Base-by-base conservation (phyloP, 2,888 invertebrate species). In the Seladonia tumulorum region DNA sequence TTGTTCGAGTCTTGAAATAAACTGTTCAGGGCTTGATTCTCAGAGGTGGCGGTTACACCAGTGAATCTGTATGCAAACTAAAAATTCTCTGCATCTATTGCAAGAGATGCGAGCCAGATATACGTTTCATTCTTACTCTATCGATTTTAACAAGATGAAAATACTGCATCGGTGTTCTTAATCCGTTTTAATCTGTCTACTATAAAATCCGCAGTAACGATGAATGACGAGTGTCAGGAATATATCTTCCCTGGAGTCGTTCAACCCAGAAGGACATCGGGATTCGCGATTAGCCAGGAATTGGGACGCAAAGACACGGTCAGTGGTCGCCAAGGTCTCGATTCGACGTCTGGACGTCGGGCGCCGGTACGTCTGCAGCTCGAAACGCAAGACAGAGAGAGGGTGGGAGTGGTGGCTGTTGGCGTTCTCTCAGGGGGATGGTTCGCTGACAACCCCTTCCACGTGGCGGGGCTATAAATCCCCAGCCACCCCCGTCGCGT, bases 321-420 rank as follows among this genome's bases (percentile, higher is more conserved):
- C 89, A 84, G 79, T 73, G 89, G 86, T 83, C 87, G 86, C 90
- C 93, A 92, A 92, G 92, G 91, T 92, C 88, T 89, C 86, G 89
- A 90, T 89, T 87, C 79, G 76, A 39, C 82, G 90, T 89, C 90
- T 87, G 83, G 85, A 88, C 88, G 88, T 84, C 81, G 53, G 92
- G 92, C 93, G 93, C 92, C 93, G 73, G 80, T 81, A 87, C 86
- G 93, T 93, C 93, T 93, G 88, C 85, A 79, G 77, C 74, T 70
- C 42, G 22, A n/a, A 12, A 22, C 84, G 57, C 72, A 47, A 53
- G 53, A 10, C 22, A 53, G 22, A n/a, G n/a, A n/a, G n/a, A 53
- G n/a, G 7, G n/a, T 35, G 22, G 3, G 22, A n/a, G n/a, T 3
- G 3, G 10, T 22, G 53, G 53, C 3, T 53, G n/a, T n/a, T 53